phyloP scores from a whole-genome alignment of 2,113 vertebrate species.

The Dissostichus mawsoni region DNA sequence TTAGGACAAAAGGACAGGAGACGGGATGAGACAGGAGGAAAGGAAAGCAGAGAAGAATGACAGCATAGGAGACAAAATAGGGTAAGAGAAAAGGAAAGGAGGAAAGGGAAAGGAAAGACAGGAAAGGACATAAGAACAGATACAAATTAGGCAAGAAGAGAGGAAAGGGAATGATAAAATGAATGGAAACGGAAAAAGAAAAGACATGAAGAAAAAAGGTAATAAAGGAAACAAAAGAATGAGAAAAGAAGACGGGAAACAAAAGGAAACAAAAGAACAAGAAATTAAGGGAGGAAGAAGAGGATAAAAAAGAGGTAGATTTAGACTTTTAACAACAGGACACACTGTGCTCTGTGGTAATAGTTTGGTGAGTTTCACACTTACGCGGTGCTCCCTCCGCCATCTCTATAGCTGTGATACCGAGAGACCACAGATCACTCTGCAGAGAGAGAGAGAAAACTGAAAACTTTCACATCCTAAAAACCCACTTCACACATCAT shows the following conservation, averaged over 20 bases:
- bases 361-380: constrained; percentile 69
- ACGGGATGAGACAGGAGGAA: neutral
- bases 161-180: constrained; percentile 3
- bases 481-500: constrained; percentile 38
- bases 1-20: neutral
- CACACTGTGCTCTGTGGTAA: constrained; percentile 13
- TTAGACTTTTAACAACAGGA: neutral
- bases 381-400: constrained; percentile 99
- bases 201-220: neutral
- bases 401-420: constrained; percentile 99
- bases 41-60: neutral
- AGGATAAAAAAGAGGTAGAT: neutral
- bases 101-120: neutral
- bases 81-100: neutral
- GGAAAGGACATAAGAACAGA: neutral
- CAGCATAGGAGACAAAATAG: neutral
- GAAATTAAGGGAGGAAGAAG: neutral
- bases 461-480: constrained; percentile 46
- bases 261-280: neutral
- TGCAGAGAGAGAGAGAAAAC: constrained; percentile 77
- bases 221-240: no score
- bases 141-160: neutral
- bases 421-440: constrained; percentile 99
- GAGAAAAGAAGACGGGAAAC: no score
- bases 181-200: neutral